phyloP scores from a whole-genome alignment of 2,888 invertebrate genomes.

The Nezara viridula region DNA sequence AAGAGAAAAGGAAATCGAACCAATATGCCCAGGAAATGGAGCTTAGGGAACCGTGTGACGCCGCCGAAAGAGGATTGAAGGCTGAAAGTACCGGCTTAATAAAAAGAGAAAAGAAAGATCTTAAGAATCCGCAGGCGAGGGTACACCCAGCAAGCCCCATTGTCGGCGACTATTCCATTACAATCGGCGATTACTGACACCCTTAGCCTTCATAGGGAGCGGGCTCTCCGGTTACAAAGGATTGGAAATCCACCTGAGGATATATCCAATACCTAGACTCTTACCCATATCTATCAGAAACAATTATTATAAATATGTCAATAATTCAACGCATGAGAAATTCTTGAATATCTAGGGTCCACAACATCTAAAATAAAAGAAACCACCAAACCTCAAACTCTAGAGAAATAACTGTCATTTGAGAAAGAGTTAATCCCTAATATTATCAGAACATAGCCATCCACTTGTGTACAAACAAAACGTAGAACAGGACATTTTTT shows the following conservation, averaged over 20 bases:
- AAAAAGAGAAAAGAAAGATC: slow-evolving; percentile 32
- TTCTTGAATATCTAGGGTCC: accelerated
- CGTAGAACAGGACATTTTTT: too few relatives aligned
- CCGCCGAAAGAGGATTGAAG: slow-evolving; percentile 29
- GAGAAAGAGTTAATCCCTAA: too few relatives aligned
- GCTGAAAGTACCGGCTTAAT: slow-evolving; percentile 30
- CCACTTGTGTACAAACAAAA: too few relatives aligned
- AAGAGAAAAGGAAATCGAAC: slow-evolving; percentile 39
- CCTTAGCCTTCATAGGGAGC: neutral
- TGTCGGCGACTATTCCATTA: slow-evolving; percentile 43
- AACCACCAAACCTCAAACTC: too few relatives aligned
- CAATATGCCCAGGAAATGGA: slow-evolving; percentile 36
- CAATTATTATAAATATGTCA: neutral
- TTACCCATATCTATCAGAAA: neutral
- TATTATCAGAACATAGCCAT: too few relatives aligned
- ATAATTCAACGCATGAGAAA: neutral
- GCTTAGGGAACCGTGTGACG: neutral
- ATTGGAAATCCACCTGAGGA: neutral
- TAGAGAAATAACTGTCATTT: too few relatives aligned
- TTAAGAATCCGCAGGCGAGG: slow-evolving; percentile 2
- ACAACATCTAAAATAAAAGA: neutral
- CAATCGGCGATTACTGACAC: slow-evolving; percentile 30
- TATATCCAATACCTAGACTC: too few relatives aligned
- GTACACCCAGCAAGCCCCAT: neutral
- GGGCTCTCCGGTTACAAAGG: neutral